phyloP scores from a whole-genome alignment of 2,113 vertebrate species.

The Apus apus region DNA sequence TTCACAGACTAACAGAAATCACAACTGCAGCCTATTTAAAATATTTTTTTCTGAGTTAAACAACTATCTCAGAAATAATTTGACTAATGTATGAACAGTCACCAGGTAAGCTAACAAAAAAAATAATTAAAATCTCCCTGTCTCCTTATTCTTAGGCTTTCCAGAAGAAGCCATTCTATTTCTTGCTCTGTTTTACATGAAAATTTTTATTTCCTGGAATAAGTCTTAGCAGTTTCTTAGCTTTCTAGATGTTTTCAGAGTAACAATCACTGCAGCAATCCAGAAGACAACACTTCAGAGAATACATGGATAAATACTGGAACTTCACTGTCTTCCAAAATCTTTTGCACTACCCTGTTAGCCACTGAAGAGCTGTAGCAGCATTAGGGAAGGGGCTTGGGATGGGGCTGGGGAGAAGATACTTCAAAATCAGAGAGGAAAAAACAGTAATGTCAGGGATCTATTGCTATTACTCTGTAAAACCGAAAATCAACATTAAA shows the following conservation, averaged over 20 bases:
- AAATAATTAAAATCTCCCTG: background rate
- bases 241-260: background rate
- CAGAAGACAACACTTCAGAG: background rate
- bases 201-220: background rate
- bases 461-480: background rate
- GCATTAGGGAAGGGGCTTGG: background rate
- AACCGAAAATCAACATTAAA: background rate
- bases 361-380: background rate
- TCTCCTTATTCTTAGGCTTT: background rate
- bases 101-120: background rate
- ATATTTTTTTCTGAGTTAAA: background rate
- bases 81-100: background rate
- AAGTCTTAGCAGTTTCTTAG: background rate
- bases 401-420: background rate
- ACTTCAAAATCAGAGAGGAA: background rate
- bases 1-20: background rate
- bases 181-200: background rate
- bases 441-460: background rate
- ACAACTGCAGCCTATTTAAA: background rate
- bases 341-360: background rate
- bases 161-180: background rate
- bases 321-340: background rate
- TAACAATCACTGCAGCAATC: background rate
- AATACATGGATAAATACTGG: background rate
- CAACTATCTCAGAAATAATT: background rate